Evolutionary conservation across 2,888 invertebrate species (phyloP), one percentile per base, ranked within the genome.

Genomic region (Meganola albula): DNA sequence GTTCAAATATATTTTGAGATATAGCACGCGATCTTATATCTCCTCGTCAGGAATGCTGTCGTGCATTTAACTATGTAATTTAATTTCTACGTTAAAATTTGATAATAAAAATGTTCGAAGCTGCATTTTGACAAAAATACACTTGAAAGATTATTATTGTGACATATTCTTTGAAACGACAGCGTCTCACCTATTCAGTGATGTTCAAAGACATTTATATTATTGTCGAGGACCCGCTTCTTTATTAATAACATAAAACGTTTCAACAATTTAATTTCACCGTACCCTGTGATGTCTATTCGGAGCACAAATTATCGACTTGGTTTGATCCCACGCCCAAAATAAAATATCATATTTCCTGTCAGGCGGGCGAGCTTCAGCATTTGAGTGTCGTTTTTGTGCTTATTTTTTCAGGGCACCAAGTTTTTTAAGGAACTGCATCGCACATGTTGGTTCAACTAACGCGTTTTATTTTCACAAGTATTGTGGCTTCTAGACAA

Each of bases 281-380:
- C 70, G 63, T 72, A 53, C 63, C 67, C 64, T 79, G 61, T 78
- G 78, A 79, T 75, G 73, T 78, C 70, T 66, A 67, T 74, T 74
- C 71, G 72, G 68, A 65, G 74, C 79, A 79, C 80, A 76, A 80
- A 82, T 84, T 84, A 84, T 83, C 80, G 77, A 75, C 67, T 76
- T 51, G 74, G 78, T 79, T 84, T 83, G 84, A 83, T 84, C 84
- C 85, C 83, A 84, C 84, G 82, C 82, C 79, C 74, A 74, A 84
- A 84, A 84, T 85, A 84, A 85, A 85, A 84, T 85, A 85, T 85
- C 85, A 84, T 84, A 83, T 85, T 84, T 85, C 85, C 83, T 84
- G 84, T 80, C 78, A 77, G 74, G 49, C 71, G 70, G 58, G 63
- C 77, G 63, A 74, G 82, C 80, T 80, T 82, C 74, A 74, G 73